Evolutionary conservation across 2,113 vertebrate species (phyloP), one percentile per base, ranked within the genome.

Genomic region (Merops nubicus): DNA sequence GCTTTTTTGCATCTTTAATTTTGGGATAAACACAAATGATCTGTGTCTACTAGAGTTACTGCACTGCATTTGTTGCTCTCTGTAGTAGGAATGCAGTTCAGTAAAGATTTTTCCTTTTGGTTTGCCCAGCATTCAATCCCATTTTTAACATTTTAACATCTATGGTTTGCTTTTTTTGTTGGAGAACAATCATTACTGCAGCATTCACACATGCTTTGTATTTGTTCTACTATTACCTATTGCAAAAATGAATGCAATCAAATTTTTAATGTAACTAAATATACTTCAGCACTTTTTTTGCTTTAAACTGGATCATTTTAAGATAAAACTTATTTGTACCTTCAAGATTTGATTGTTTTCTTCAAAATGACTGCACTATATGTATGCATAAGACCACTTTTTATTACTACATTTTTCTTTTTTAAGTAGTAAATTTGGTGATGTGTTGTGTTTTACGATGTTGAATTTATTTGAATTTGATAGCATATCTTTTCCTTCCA

Each of bases 401-500:
- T 95, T 97, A 73, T 95, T 93, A 96, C 89, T 50, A 94, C 97
- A 96, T 97, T 96, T 97, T 82, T 81, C 96, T 95, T 96, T 95
- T 95, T 97, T 94, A 89, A 97, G 96, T 96, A 96, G 96, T 96
- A 97, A 97, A 98, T 97, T 92, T 90, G 96, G 96, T 96, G 95
- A 95, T 82, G 97, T 98, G 97, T 97, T 97, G 97, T 97, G 97
- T 98, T 98, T 97, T 95, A 98, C 97, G 94, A 97, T 96, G 98
- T 98, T 95, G 94, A 97, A 95, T 96, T 98, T 94, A 96, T 96
- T 98, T 97, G 88, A 95, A 95, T 96, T 98, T 95, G 83, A 93
- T 96, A 95, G 97, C 98, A 97, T 97, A 97, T 97, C 97, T 99
- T 99, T 99, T 98, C 99, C 99, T 99, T 99, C 99, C 99, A 99